These are phyloP conservation scores for Zoanthus sansibaricus DNA, from an alignment of 92 coral and sea anemone species.

Conservation along the genomic window DNA sequence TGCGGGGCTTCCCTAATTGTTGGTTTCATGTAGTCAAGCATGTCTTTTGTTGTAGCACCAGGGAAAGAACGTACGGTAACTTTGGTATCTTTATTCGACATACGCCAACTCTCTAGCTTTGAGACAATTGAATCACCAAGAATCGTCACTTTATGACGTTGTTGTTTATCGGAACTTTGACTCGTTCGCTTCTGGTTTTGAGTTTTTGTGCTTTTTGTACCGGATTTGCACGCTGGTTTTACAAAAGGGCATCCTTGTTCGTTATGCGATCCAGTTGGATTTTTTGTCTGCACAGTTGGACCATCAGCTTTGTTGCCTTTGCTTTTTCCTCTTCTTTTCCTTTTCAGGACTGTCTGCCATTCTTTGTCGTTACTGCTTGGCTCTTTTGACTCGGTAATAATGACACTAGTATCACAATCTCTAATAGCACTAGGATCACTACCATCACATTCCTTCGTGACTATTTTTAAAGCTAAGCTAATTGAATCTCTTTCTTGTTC, in stretches of 20 bases:
- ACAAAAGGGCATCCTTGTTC: too few species aligned
- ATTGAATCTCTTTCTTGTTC: slow-evolving; percentile 9
- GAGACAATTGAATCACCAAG: slow-evolving; percentile 34
- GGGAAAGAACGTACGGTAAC: slow-evolving; percentile 43
- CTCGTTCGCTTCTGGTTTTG: too few species aligned
- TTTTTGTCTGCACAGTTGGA: too few species aligned
- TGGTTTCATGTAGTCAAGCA: slow-evolving; percentile 52
- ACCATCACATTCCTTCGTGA: slow-evolving; percentile 8
- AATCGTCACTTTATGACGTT: neutral
- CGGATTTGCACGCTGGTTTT: too few species aligned
- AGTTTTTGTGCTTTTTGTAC: too few species aligned
- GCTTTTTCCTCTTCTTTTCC: too few species aligned
- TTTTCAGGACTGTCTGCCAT: neutral
- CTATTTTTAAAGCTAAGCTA: too few species aligned
- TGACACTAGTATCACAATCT: slow-evolving; percentile 13
- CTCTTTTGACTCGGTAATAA: slow-evolving; percentile 16
- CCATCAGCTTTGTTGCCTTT: too few species aligned
- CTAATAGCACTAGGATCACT: slow-evolving; percentile 20
- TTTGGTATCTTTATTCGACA: neutral
- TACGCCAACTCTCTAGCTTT: neutral
- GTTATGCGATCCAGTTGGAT: too few species aligned
- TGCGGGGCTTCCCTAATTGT: slow-evolving; percentile 17
- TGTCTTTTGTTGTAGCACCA: slow-evolving; percentile 46
- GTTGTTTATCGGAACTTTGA: too few species aligned
- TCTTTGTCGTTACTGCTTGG: slow-evolving; percentile 16